Percentiles rank a stretch among this genome's conserved stretches.
Conservation (phyloP, 2,797 vertebrate species). For the Chelon labrosus region DNA sequence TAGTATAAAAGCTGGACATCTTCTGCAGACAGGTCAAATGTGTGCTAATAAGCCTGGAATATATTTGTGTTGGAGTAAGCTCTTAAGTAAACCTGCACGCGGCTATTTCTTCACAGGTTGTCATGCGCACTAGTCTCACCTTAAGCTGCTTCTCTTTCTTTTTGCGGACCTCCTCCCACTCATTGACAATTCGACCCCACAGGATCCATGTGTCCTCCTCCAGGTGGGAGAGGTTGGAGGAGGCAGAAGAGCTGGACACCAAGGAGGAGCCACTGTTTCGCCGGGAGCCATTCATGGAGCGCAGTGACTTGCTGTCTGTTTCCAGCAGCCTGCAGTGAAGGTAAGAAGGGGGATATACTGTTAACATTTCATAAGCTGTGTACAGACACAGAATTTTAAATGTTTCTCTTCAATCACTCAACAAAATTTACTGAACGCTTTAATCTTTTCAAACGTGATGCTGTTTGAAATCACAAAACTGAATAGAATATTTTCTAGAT, state of each 20-base stretch:
- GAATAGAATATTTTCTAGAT: too few species aligned
- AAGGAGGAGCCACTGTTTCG: constrained; percentile 97
- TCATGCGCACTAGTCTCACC: constrained; percentile 79
- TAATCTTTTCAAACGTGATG: too few species aligned
- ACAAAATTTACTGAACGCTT: background rate
- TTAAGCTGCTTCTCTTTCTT: constrained; percentile 99
- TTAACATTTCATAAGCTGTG: background rate
- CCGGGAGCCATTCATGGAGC: constrained; percentile 96
- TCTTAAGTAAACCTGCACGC: constrained; percentile 44
- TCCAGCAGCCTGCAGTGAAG: constrained; percentile 90
- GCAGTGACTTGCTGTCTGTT: constrained; percentile 96
- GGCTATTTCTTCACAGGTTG: background rate
- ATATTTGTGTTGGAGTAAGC: constrained; percentile 34
- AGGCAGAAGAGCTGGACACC: constrained; percentile 98
- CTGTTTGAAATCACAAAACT: too few species aligned
- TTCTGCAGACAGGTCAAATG: constrained; percentile 4
- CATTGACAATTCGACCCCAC: constrained; percentile 98
- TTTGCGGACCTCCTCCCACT: constrained; percentile 98
- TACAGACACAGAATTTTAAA: too few species aligned
- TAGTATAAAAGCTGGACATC: background rate
- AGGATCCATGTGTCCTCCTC: constrained; percentile 98
- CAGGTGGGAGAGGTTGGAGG: constrained; percentile 97
- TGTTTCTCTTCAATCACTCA: too few species aligned
- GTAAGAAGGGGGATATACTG: background rate
- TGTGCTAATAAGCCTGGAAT: constrained; percentile 46